Evolutionary conservation across 1,140 invertebrate genomes (phyloP).

Genomic region (Arion vulgaris): DNA sequence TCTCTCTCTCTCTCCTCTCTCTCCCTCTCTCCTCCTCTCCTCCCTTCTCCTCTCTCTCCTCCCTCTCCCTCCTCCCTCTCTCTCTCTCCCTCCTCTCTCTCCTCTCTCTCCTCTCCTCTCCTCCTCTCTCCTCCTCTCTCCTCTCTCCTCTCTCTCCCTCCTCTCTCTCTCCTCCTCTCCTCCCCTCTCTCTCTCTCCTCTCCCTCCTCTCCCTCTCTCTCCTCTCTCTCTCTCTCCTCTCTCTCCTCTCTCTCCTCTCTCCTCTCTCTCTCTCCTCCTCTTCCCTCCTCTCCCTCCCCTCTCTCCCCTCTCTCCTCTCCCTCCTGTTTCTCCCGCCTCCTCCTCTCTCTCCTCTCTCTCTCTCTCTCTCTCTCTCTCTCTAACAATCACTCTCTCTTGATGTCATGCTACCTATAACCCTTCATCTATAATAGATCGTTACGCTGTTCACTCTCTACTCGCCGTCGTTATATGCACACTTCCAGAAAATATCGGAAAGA

Average conservation of each 20-base stretch:
- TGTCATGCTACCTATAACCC: too few species aligned
- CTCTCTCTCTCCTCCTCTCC: background rate
- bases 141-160: background rate
- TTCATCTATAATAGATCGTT: too few species aligned
- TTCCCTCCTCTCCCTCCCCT: background rate
- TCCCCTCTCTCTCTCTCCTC: background rate
- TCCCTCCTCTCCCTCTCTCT: background rate
- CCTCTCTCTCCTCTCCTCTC: background rate
- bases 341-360: slow-evolving; percentile 4
- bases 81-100: background rate
- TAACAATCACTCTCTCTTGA: too few species aligned
- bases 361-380: too few species aligned
- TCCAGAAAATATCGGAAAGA: too few species aligned
- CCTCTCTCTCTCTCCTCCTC: background rate
- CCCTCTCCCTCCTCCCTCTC: slow-evolving; percentile 16
- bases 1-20: slow-evolving; percentile 18
- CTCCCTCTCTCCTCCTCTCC: slow-evolving; percentile 21
- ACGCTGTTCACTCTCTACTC: too few species aligned
- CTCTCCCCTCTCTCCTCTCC: slow-evolving; percentile 7
- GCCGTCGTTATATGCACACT: too few species aligned
- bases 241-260: background rate
- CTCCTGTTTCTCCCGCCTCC: background rate
- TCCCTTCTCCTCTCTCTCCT: background rate
- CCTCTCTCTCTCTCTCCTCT: slow-evolving; percentile 13
- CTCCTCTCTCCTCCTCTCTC: background rate